These are phyloP conservation scores for Hypotaenidia philippensis DNA, from an alignment of 2,797 vertebrate species.

Conservation along the genomic window DNA sequence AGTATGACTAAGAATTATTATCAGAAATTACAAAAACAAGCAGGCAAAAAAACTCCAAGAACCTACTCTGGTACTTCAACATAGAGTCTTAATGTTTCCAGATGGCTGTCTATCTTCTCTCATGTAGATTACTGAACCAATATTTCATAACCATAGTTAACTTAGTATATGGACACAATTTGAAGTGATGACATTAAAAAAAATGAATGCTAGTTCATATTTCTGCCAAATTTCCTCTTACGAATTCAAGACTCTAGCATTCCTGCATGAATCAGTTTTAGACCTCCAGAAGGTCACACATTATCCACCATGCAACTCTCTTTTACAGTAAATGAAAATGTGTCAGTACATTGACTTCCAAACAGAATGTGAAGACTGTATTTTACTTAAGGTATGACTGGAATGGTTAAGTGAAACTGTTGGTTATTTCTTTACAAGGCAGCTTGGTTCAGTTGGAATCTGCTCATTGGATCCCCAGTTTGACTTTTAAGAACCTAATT, in stretches of 20 bases:
- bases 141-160: background rate
- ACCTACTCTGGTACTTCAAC: background rate
- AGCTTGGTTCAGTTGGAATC: background rate
- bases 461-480: background rate
- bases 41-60: fast-evolving
- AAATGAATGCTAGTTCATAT: background rate
- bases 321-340: background rate
- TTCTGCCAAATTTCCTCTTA: background rate
- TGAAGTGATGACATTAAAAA: background rate
- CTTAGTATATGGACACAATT: background rate
- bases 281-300: background rate
- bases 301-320: background rate
- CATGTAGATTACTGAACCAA: background rate
- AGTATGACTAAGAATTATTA: background rate
- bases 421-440: background rate
- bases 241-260: background rate
- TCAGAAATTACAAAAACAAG: background rate
- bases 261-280: background rate
- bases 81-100: background rate
- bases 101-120: background rate
- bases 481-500: background rate
- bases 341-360: background rate
- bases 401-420: background rate
- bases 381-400: background rate
- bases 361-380: background rate